These are phyloP conservation scores for Kradibia gibbosae DNA, from an alignment of 1,140 invertebrate species.

Conservation along the genomic window DNA sequence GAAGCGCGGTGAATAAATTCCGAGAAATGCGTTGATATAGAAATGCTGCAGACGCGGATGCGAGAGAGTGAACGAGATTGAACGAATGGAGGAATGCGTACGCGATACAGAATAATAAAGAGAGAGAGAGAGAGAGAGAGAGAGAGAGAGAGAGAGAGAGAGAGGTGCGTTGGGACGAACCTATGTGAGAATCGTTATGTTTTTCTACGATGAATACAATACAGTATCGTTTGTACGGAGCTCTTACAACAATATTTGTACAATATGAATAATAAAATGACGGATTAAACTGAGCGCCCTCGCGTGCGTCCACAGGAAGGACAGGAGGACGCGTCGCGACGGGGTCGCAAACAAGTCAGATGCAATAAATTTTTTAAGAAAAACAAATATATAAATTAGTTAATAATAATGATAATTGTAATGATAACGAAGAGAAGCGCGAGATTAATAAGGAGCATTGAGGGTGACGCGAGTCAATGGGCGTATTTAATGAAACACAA, in stretches of 20 bases:
- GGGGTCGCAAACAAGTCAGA: slow-evolving; percentile 55
- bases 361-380: slow-evolving; percentile 73
- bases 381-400: slow-evolving; percentile 23
- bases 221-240: slow-evolving; percentile 72
- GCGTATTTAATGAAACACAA: neutral
- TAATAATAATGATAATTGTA: slow-evolving; percentile 19
- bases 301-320: neutral
- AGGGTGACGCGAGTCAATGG: neutral
- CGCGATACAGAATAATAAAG: slow-evolving; percentile 13
- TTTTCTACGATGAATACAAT: slow-evolving; percentile 62
- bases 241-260: slow-evolving; percentile 72
- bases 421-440: neutral
- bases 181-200: slow-evolving; percentile 68
- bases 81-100: neutral
- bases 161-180: slow-evolving; percentile 51
- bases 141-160: neutral
- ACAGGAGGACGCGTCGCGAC: neutral
- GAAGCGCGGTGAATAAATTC: slow-evolving; percentile 29
- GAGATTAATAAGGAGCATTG: neutral
- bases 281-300: slow-evolving; percentile 11
- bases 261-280: slow-evolving; percentile 62
- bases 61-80: neutral
- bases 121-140: neutral
- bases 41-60: neutral
- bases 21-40: neutral